Base-by-base conservation (phyloP, 2,888 invertebrate genomes). In the Pelosia muscerda region DNA sequence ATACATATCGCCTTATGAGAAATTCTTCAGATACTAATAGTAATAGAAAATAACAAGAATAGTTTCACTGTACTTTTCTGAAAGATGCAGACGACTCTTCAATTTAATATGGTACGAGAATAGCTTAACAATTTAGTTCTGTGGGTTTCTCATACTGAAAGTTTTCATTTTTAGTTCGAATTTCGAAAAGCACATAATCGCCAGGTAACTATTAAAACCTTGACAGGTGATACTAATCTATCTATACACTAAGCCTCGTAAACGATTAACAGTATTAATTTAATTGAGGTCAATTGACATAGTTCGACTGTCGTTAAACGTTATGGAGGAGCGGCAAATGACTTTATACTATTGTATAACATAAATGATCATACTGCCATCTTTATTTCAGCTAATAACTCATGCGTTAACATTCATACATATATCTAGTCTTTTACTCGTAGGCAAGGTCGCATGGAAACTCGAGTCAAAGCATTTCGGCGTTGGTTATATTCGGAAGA, bases 211-310 rank as follows among this genome's bases (percentile, higher is more conserved):
- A 38, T 38, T 31, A 34, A 53, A 23, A 56, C 49, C 15, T 56
- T 59, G 34, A 63, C 42, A 31, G 28, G 57, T 57, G 28, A n/a
- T 23, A 56, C 8, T 23, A 34, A 63, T 62, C 38, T 34, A 59
- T 55, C 38, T 38, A 31, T 62, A 49, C 58, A 25, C 13, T 22
- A 26, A 49, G 38, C 57, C 56, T 68, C 23, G 62, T n/a, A 55
- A 63, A 55, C 73, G 71, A 79, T 78, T 78, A 77, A 75, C 34
- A 56, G 64, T 42, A 72, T 76, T 81, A 68, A 73, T 71, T 65
- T 72, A 73, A 78, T 78, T 76, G 72, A 59, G 78, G 81, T 72
- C 78, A 79, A 76, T 79, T 76, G 73, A 60, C 55, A 55, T 23
- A 23, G 26, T 53, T 4, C 23, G 61, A 49, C 62, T 25, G 63